phyloP scores from a whole-genome alignment of 2,113 vertebrate genomes.

The Campylorhamphus procurvoides region DNA sequence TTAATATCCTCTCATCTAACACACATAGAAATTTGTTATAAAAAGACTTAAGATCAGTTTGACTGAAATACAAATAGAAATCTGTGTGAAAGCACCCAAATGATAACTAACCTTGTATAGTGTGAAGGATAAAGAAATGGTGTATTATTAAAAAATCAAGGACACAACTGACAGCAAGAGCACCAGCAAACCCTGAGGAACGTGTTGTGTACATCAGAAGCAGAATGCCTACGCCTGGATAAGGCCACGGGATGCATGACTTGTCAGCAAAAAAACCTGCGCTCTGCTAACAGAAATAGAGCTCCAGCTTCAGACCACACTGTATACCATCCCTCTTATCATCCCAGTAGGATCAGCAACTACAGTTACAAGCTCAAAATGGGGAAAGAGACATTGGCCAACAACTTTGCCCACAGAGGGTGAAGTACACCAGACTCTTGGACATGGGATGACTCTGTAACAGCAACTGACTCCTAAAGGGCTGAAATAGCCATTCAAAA shows the following conservation, averaged over 20 bases:
- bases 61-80: not conserved
- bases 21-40: rapidly evolving
- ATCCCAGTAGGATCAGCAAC: not conserved
- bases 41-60: not conserved
- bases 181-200: not conserved
- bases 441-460: rapidly evolving
- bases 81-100: not conserved
- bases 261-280: not conserved
- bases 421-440: not conserved
- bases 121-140: not conserved
- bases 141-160: not conserved
- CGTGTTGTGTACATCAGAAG: not conserved
- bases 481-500: not conserved
- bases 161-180: not conserved
- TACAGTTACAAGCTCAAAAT: not conserved
- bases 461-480: not conserved
- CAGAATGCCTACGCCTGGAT: not conserved
- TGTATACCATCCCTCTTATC: not conserved
- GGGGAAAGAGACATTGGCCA: not conserved
- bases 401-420: not conserved
- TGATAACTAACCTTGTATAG: not conserved
- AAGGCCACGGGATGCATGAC: not conserved
- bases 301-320: not conserved
- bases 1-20: not conserved
- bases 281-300: not conserved